Base-by-base conservation (phyloP, 2,888 invertebrate species). In the Pemphredon lugubris region DNA sequence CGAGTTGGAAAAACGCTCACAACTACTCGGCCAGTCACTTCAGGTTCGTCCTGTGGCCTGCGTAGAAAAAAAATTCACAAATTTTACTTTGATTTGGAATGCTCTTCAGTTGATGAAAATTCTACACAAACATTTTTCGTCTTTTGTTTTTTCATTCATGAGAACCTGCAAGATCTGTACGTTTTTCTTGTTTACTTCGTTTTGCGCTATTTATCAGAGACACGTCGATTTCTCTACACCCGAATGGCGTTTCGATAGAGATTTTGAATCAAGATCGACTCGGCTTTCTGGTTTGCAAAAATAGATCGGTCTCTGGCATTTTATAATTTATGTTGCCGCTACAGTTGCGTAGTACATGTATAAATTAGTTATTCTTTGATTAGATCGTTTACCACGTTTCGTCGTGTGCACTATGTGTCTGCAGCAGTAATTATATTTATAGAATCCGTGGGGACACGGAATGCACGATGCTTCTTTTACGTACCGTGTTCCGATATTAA, bases 1-100 rank as follows among this genome's bases (percentile, higher is more conserved):
- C 86, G 89, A 89, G 85, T 88, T 89, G 89, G 89, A 89, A 89
- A 89, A 89, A 85, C 89, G 89, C 84, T 89, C 89, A 77, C 89
- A 89, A 87, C 87, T 89, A 83, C 89, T 89, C 84, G 88, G 87
- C 88, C 89, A 89, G 81, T 89, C 89, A 82, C 83, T 89, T 81
- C 89, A 89, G 89, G 89, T 89, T 89, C 88, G 89, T 89, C 86
- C 86, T 88, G 88, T 86, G 88, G 86, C 87, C 87, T 87, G 85
- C 77, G 83, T 87, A 87, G 84, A 84, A 81, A 78, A 45, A 75
- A 64, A 83, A 37, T 69, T 74, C 69, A 73, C 55, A 75, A 72
- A 73, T 66, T 57, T 76, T 76, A 67, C 79, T 73, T 85, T 83
- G 55, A 61, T 82, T 84, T 87, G 86, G 88, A 87, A 87, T 88